These are phyloP conservation scores for Gallinago paraguaiae DNA, from an alignment of 2,113 vertebrate genomes.

Conservation along the genomic window DNA sequence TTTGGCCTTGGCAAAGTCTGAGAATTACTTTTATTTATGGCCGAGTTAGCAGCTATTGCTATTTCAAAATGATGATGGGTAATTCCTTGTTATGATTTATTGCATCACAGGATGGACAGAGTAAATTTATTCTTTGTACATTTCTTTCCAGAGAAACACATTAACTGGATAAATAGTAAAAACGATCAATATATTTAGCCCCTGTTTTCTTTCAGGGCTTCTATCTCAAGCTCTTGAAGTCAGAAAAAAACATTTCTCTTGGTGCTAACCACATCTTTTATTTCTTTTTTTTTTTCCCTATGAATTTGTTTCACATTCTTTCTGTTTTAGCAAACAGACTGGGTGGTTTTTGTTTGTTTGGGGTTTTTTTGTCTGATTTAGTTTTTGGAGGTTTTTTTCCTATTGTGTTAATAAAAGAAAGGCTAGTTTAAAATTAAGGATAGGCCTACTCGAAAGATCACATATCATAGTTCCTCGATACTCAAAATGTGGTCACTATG, in stretches of 20 bases:
- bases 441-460: not conserved
- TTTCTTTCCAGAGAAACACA: constrained; percentile 10
- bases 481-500: not conserved
- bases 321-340: not conserved
- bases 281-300: no score
- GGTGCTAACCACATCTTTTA: not conserved
- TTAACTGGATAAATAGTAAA: constrained; percentile 4
- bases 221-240: not conserved
- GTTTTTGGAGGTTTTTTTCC: not conserved
- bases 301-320: not conserved
- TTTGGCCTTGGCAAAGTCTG: not conserved
- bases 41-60: not conserved
- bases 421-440: not conserved
- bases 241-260: not conserved
- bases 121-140: not conserved
- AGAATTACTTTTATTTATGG: not conserved
- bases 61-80: not conserved
- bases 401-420: not conserved
- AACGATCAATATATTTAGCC: not conserved
- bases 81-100: constrained; percentile 17
- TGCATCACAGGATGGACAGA: not conserved
- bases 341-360: no score
- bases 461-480: not conserved
- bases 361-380: not conserved
- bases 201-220: not conserved